Conservation (phyloP, 2,113 vertebrate genomes). For the Gavia stellata region DNA sequence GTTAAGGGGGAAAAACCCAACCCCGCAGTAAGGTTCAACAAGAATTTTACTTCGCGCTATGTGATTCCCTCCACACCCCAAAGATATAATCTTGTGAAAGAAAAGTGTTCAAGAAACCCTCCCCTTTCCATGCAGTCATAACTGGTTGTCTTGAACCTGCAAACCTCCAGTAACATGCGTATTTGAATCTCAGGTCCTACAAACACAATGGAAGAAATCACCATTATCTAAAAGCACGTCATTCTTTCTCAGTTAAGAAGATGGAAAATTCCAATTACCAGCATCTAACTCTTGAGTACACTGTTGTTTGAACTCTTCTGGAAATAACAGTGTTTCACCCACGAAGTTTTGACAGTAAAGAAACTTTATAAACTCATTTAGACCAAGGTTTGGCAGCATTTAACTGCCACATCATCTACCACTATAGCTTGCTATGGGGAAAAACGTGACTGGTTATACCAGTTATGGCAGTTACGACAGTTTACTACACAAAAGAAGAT, state of each 20-base stretch:
- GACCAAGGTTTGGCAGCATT: not conserved
- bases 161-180: not conserved
- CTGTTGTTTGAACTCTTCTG: not conserved
- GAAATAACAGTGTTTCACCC: not conserved
- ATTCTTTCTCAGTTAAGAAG: not conserved
- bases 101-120: not conserved
- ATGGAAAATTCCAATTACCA: not conserved
- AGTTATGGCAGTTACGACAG: not conserved
- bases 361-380: not conserved
- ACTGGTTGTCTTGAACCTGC: not conserved
- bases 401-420: not conserved
- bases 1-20: not conserved
- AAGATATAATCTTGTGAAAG: not conserved
- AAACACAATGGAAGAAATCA: not conserved
- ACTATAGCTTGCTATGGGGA: not conserved
- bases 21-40: not conserved
- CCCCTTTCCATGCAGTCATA: not conserved
- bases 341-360: not conserved
- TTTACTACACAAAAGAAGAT: not conserved
- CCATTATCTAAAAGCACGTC: not conserved
- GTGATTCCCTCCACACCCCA: not conserved
- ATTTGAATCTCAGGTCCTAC: not conserved
- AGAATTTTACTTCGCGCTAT: not conserved
- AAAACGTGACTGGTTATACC: conserved; percentile 1
- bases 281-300: not conserved